Base-by-base conservation (phyloP, 1,140 invertebrate species). In the Aphelenchoides besseyi region DNA sequence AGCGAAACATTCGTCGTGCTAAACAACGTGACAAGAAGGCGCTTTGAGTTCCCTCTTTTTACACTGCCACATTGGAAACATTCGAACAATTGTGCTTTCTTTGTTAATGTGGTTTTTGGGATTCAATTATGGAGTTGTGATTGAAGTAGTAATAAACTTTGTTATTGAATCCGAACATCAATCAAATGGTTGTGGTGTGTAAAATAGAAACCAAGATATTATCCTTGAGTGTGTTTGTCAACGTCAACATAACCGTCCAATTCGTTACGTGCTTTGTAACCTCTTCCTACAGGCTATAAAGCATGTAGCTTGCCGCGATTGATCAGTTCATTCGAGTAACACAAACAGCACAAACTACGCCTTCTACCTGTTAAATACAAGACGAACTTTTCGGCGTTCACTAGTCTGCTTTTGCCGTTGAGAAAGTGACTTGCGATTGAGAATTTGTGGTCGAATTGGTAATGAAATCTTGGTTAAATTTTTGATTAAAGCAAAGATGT, bases 21-120 rank as follows among this genome's bases (percentile, higher is more conserved):
- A 69, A 69, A 29, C 67, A 70, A 28, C 61, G 67, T 12, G 67
- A 69, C 64, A 69, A 69, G 64, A 69, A 69, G 64, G 61, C 1
- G 12, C 69, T 29, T 62, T 69, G 32, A 66, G 36, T 23, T 66
- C 41, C 41, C 12, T 48, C 5, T 23, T 33, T 59, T 59, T 5
- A 5, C 55, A 8, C 18, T 41, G n/a, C n/a, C 37, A 41, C 37
- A 41, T 41, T 41, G 37, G 5, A n/a, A 8, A n/a, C 37, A 8
- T 41, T 41, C 37, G n/a, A 41, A 8, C n/a, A 41, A 8, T 41
- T 5, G 5, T 41, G 37, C n/a, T n/a, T n/a, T n/a, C n/a, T n/a
- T n/a, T n/a, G n/a, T n/a, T n/a, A n/a, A n/a, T n/a, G n/a, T n/a
- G n/a, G n/a, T n/a, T n/a, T n/a, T n/a, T n/a, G n/a, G n/a, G n/a